Percentiles rank a stretch among this genome's conserved stretches.
Evolutionary conservation across 2,113 vertebrate species (phyloP).

Genomic region (Alectura lathami): DNA sequence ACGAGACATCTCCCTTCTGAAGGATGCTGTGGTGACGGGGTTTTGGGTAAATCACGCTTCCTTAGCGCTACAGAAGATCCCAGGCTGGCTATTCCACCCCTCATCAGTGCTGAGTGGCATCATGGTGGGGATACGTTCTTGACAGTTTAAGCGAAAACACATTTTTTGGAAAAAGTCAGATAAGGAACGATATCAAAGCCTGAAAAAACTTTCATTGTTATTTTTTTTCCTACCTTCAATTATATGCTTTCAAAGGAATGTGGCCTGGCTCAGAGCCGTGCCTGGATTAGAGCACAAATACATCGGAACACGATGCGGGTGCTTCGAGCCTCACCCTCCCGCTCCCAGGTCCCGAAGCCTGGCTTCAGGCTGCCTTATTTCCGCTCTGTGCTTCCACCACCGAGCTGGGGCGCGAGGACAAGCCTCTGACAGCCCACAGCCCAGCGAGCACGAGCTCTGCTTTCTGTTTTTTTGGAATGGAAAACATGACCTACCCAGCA

Average conservation of each 20-base stretch:
- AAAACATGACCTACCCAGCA: neutral
- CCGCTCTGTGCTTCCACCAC: neutral
- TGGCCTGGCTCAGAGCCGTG: accelerated
- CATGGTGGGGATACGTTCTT: accelerated
- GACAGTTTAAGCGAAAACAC: neutral
- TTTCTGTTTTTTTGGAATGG: neutral
- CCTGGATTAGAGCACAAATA: neutral
- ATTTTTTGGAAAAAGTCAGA: neutral
- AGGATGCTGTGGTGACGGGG: neutral
- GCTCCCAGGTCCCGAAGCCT: neutral
- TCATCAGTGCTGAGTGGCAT: neutral
- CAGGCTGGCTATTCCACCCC: too few relatives aligned
- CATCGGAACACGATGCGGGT: neutral
- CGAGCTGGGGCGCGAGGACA: neutral
- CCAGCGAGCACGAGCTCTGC: neutral
- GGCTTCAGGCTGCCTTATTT: neutral
- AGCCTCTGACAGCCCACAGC: neutral
- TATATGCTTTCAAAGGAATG: neutral
- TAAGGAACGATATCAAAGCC: neutral
- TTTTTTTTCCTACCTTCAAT: neutral
- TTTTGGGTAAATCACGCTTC: neutral
- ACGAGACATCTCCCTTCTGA: neutral
- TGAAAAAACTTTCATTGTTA: neutral
- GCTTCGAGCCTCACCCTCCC: neutral
- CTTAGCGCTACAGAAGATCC: neutral